phyloP scores from a whole-genome alignment of 2,888 invertebrate species.

The Adela reaumurella region DNA sequence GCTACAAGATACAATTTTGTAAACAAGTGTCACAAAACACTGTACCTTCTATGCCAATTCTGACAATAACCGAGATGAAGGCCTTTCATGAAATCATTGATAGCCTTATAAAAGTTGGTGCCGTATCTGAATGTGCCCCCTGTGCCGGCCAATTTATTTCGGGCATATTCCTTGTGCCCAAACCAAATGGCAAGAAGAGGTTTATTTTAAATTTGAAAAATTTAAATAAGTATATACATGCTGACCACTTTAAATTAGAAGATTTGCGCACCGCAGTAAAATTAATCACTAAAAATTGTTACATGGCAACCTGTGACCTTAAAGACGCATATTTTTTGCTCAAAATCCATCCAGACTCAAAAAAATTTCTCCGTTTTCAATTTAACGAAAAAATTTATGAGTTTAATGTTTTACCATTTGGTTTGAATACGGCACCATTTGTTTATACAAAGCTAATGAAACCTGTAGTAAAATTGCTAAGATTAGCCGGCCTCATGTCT shows the following conservation, averaged over 20 bases:
- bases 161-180: background rate
- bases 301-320: background rate
- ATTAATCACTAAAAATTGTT: background rate
- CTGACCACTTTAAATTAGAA: constrained; percentile 1
- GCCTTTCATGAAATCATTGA: no score
- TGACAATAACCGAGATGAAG: no score
- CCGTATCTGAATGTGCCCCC: no score
- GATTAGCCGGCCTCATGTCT: no score
- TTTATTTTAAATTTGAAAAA: constrained; percentile 2
- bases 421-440: constrained; percentile 1
- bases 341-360: background rate
- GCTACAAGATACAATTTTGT: no score
- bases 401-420: constrained; percentile 2
- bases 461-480: background rate
- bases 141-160: background rate
- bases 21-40: no score
- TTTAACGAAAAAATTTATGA: background rate
- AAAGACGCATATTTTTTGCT: no score
- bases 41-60: no score
- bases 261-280: constrained; percentile 1
- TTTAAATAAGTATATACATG: background rate
- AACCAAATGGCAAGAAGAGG: constrained; percentile 1
- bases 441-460: constrained; percentile 3
- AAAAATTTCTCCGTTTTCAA: constrained; percentile 1
- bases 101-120: no score